phyloP scores from a whole-genome alignment of 1,140 invertebrate species.

The Platyura marginata region DNA sequence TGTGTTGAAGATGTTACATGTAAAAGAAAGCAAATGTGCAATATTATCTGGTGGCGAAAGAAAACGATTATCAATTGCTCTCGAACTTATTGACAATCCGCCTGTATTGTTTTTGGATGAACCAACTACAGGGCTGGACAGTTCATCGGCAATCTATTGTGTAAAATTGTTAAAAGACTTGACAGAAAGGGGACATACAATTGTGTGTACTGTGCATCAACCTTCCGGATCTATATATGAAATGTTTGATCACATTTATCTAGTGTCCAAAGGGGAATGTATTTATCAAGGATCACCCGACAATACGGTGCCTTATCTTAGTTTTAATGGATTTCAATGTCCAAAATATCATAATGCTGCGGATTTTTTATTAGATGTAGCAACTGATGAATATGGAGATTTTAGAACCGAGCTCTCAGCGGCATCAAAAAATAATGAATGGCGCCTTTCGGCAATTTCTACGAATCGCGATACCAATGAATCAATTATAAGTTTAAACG shows the following conservation, averaged over 20 bases:
- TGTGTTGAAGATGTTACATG: conserved; percentile 41
- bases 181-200: conserved; percentile 45
- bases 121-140: conserved; percentile 76
- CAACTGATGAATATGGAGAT: conserved; percentile 66
- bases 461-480: conserved; percentile 35
- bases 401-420: no score
- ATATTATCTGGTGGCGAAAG: conserved; percentile 76
- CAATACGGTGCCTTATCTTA: conserved; percentile 58
- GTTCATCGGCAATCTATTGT: conserved; percentile 64
- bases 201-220: conserved; percentile 61
- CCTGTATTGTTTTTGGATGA: conserved; percentile 67
- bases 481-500: conserved; percentile 8
- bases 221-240: conserved; percentile 67
- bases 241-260: conserved; percentile 73
- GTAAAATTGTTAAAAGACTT: conserved; percentile 47
- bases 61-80: conserved; percentile 79
- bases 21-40: conserved; percentile 54
- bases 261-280: conserved; percentile 66
- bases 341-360: conserved; percentile 86
- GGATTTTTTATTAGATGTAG: conserved; percentile 74
- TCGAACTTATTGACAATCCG: no score
- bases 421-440: no score
- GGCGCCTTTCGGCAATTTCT: no score
- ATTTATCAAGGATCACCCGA: conserved; percentile 59
- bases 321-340: conserved; percentile 52